These are phyloP conservation scores for Hesperia comma DNA, from an alignment of 2,888 invertebrate species.

Conservation along the genomic window DNA sequence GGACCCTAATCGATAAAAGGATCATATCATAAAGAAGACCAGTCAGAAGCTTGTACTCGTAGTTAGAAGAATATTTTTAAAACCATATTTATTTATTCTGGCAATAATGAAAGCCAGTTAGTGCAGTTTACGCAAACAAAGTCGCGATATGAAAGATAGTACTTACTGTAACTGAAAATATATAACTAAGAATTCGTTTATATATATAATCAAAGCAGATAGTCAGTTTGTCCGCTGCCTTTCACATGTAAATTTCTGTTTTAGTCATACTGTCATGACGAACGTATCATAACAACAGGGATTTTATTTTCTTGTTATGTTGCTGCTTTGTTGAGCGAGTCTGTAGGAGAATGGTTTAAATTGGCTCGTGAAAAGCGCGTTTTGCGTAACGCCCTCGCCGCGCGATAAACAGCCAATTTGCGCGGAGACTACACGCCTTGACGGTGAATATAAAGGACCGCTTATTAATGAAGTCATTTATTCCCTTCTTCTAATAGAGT, in stretches of 20 bases:
- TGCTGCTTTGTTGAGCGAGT: constrained; percentile 59
- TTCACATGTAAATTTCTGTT: constrained; percentile 54
- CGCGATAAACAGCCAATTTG: constrained; percentile 73
- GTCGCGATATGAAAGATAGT: no score
- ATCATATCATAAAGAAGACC: no score
- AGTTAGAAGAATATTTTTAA: no score
- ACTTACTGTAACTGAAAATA: not conserved
- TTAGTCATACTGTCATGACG: constrained; percentile 49
- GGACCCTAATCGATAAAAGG: no score
- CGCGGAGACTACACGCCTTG: constrained; percentile 56
- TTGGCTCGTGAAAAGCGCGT: constrained; percentile 64
- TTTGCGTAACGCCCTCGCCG: constrained; percentile 57
- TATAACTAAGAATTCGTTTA: constrained; percentile 5
- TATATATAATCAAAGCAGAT: constrained; percentile 35
- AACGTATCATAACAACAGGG: constrained; percentile 48
- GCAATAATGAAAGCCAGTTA: no score
- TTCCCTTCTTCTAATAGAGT: constrained; percentile 52
- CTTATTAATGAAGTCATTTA: constrained; percentile 70
- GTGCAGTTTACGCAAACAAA: no score
- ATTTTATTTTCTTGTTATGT: constrained; percentile 72
- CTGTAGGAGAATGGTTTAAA: constrained; percentile 63
- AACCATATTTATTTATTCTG: no score
- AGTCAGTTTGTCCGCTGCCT: constrained; percentile 39
- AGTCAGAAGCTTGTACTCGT: no score
- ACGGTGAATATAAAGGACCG: constrained; percentile 60